A percentile compares a stretch with the other conserved stretches of the same genome.
These are phyloP conservation scores for Pseudomyrmex dendroicus DNA, from an alignment of 1,140 invertebrate genomes.

Conservation along the genomic window DNA sequence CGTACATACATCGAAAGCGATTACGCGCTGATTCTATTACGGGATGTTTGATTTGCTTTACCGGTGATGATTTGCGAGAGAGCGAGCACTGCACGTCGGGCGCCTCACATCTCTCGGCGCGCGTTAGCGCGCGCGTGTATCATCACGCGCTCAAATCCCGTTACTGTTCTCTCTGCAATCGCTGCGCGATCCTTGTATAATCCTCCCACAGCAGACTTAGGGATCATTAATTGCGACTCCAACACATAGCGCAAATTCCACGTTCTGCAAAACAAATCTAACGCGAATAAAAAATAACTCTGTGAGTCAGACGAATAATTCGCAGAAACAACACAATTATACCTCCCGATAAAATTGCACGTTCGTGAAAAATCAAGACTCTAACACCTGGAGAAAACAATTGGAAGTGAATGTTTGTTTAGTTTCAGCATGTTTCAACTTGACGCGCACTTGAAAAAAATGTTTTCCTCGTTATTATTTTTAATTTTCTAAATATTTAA, in stretches of 20 bases:
- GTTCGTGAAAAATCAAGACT: slow-evolving; percentile 24
- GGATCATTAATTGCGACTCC: no score
- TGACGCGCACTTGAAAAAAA: no score
- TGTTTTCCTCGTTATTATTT: no score
- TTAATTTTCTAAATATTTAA: no score
- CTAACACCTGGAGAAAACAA: slow-evolving; percentile 13
- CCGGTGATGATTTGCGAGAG: slow-evolving; percentile 9
- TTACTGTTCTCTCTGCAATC: slow-evolving; percentile 3
- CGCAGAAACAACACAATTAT: background rate
- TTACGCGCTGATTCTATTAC: slow-evolving; percentile 54
- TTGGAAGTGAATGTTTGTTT: background rate
- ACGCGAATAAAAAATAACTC: no score
- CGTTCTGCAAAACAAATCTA: no score
- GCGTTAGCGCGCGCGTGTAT: slow-evolving; percentile 24
- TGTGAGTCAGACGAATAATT: no score
- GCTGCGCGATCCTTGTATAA: background rate
- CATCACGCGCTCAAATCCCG: slow-evolving; percentile 10
- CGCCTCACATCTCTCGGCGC: slow-evolving; percentile 32
- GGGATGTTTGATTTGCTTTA: slow-evolving; percentile 44
- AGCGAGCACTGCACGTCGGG: slow-evolving; percentile 9
- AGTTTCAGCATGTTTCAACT: no score
- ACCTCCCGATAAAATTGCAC: background rate
- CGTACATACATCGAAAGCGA: background rate
- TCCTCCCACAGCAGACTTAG: no score
- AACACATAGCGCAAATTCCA: no score